Evolutionary conservation across 1,140 invertebrate species (phyloP), one percentile per base, ranked within the genome.

Genomic region (Drosophila micromelanica): DNA sequence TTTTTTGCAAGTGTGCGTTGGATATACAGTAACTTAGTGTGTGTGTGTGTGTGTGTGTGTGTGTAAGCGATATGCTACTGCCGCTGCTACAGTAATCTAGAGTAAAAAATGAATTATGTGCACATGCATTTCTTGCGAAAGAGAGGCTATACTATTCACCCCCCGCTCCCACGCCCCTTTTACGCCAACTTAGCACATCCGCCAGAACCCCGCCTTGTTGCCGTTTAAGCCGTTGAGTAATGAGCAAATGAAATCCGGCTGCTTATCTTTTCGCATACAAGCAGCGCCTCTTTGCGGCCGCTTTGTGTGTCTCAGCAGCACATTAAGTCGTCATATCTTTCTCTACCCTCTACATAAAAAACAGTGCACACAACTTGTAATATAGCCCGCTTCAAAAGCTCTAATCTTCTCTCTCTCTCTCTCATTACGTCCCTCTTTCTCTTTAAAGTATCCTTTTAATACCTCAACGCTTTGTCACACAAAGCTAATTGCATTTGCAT

Each of bases 21-120:
- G 42, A 45, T 45, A 20, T 20, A 15, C 13, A 15, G 1, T 17
- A 12, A 35, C 15, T 71, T 15, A 20, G 17, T 49, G 60, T 27
- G 35, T 57, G 37, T 40, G 12, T 60, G n/a, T 35, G 46, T 63
- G 32, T 40, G 52, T 48, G 38, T 35, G 49, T 20, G n/a, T 60
- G 42, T 69, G 68, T 68, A 73, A 60, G 46, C 54, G 32, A 17
- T 48, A 37, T 43, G 51, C 60, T 45, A 37, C 56, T 55, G 30
- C 17, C 27, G 9, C 37, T 52, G 38, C 38, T 48, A 12, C 48
- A 54, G 82, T 86, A 86, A 86, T 82, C 82, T 80, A 73, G 75
- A 76, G 76, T 86, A 86, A 86, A 86, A 86, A 86, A 86, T 86
- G 82, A 86, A 86, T 86, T 87, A 86, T 86, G 82, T 86, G 82